Evolutionary conservation across 2,797 vertebrate genomes (phyloP).

Genomic region (Dendrocincla tyrannina): DNA sequence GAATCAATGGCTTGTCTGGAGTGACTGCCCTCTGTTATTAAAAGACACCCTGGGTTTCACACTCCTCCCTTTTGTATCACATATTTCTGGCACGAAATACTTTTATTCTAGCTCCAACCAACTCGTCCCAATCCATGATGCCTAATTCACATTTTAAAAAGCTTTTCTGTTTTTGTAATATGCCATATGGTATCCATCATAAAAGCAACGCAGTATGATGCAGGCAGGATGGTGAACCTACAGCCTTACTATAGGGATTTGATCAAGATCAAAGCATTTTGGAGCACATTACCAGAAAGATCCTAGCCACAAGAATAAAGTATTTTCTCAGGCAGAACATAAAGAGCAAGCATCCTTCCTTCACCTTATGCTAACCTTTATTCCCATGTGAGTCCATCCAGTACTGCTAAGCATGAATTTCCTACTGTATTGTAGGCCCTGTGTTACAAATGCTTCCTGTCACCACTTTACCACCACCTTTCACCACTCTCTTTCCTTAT

Average conservation of each 20-base stretch:
- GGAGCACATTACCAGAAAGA: neutral
- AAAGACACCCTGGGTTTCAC: neutral
- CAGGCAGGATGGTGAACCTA: neutral
- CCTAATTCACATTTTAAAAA: neutral
- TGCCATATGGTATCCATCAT: neutral
- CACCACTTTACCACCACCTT: neutral
- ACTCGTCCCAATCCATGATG: neutral
- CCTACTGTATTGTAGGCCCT: neutral
- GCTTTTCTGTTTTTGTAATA: neutral
- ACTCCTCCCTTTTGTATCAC: neutral
- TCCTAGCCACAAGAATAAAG: neutral
- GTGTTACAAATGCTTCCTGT: constrained; percentile 18
- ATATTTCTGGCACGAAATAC: neutral
- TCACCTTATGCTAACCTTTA: neutral
- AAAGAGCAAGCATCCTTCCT: neutral
- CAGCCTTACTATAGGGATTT: neutral
- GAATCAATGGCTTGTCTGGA: neutral
- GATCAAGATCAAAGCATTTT: neutral
- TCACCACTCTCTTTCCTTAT: neutral
- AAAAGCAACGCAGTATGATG: neutral
- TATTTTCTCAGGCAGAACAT: neutral
- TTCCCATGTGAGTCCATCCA: neutral
- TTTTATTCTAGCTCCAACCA: neutral
- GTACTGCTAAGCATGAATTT: neutral
- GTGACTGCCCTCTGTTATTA: neutral